phyloP scores from a whole-genome alignment of 2,113 vertebrate genomes.

The Phylloscopus trochiloides region DNA sequence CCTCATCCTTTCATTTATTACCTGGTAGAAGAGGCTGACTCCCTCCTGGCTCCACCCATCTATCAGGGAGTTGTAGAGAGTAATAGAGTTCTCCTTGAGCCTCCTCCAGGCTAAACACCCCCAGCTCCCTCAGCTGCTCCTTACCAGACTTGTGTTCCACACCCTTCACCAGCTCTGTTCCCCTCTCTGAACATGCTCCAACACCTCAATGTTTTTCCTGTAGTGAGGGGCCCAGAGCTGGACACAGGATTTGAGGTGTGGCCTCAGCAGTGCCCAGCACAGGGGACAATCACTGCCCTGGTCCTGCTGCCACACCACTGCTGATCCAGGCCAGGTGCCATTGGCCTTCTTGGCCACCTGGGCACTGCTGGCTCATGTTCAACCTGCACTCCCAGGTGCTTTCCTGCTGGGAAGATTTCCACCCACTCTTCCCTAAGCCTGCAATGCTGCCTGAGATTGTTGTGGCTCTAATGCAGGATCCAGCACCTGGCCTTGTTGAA shows the following conservation, averaged over 20 bases:
- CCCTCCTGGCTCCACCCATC: background rate
- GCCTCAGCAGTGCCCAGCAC: fast-evolving
- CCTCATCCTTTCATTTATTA: background rate
- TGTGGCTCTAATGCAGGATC: background rate
- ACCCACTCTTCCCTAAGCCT: background rate
- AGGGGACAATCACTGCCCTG: background rate
- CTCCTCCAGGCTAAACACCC: background rate
- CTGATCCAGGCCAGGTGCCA: background rate
- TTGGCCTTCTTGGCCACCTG: background rate
- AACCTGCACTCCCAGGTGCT: fast-evolving
- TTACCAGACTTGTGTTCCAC: background rate
- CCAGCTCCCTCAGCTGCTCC: background rate
- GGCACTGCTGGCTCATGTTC: background rate
- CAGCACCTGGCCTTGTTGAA: background rate
- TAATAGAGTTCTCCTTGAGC: fast-evolving
- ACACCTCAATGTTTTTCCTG: fast-evolving
- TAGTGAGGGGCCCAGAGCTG: fast-evolving
- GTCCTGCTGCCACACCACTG: background rate
- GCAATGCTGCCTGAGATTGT: background rate
- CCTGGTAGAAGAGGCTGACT: background rate
- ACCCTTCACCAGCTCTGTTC: background rate
- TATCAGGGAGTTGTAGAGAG: background rate
- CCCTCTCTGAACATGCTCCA: fast-evolving
- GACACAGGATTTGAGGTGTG: fast-evolving
- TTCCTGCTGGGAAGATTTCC: fast-evolving